A percentile compares a stretch with the other conserved stretches of the same genome.
phyloP scores from a whole-genome alignment of 2,888 invertebrate species.

The Thysanoteuthis rhombus region DNA sequence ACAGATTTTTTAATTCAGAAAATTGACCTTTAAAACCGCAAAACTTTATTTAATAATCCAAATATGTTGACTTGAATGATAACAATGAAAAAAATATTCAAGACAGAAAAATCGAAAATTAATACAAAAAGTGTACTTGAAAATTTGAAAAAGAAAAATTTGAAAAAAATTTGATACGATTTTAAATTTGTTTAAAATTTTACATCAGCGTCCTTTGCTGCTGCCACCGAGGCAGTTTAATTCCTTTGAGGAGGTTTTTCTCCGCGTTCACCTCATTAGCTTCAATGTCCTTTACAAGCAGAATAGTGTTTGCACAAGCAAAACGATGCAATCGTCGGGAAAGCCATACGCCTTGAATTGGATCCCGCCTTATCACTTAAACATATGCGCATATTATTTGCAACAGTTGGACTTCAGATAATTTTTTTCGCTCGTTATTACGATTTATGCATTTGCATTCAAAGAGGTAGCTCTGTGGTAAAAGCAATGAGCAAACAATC shows the following conservation, averaged over 20 bases:
- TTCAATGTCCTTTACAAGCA: not conserved
- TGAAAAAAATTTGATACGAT: not conserved
- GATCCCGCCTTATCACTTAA: not conserved
- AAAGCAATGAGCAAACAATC: not conserved
- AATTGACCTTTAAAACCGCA: slow-evolving; percentile 12
- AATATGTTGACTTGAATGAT: not conserved
- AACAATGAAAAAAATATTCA: not conserved
- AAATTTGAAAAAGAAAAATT: not conserved
- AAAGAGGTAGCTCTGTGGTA: not conserved
- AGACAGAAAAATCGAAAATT: not conserved
- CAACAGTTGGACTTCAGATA: not conserved
- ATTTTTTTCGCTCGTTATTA: not conserved
- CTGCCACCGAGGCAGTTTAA: not conserved
- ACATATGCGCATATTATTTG: not conserved
- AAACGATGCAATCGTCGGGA: not conserved
- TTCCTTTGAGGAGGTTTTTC: slow-evolving; percentile 12
- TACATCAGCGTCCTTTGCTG: not conserved
- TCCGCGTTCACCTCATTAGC: not conserved
- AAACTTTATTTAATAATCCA: slow-evolving; percentile 12
- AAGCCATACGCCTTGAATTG: not conserved
- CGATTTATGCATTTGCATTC: not conserved
- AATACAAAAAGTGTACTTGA: not conserved
- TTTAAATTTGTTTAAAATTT: slow-evolving; percentile 12
- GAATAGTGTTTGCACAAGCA: not conserved
- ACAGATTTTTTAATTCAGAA: slow-evolving; percentile 12